A percentile compares a stretch with the other conserved stretches of the same genome.
Evolutionary conservation across 2,888 invertebrate species (phyloP).

Genomic region (Pristionchus japonicus): DNA sequence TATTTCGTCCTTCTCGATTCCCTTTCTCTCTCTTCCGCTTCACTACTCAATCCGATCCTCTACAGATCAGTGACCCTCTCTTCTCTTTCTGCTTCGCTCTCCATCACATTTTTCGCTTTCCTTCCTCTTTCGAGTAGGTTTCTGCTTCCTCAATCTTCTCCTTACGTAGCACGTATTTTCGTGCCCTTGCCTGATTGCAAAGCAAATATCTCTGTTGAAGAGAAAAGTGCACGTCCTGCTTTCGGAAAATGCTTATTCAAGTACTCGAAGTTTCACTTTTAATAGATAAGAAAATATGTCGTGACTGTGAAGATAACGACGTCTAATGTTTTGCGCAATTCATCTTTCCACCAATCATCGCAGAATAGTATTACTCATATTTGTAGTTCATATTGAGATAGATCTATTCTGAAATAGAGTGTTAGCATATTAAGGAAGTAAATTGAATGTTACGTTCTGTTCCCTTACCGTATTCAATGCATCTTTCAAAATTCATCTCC

Average conservation of each 20-base stretch:
- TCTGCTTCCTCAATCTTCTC: neutral
- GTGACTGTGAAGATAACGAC: no score
- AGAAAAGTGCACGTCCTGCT: no score
- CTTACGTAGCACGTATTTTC: neutral
- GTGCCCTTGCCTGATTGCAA: neutral
- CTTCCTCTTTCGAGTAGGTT: neutral
- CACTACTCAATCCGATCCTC: constrained; percentile 24
- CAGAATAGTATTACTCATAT: neutral
- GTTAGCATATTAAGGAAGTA: no score
- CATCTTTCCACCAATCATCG: neutral
- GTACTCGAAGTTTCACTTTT: no score
- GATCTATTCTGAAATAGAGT: no score
- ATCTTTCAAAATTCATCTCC: neutral
- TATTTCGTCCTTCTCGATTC: constrained; percentile 1
- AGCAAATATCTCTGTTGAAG: neutral
- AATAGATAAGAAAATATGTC: no score
- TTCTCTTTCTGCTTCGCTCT: neutral
- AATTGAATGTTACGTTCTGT: no score
- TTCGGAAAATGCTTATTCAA: no score
- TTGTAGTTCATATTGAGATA: no score
- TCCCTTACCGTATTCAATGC: neutral
- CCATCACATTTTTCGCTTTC: neutral
- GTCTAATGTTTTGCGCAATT: neutral
- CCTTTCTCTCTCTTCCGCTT: constrained; percentile 4
- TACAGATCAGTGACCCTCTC: neutral